Base-by-base conservation (phyloP, 2,113 vertebrate genomes). In the Noturus placidus region DNA sequence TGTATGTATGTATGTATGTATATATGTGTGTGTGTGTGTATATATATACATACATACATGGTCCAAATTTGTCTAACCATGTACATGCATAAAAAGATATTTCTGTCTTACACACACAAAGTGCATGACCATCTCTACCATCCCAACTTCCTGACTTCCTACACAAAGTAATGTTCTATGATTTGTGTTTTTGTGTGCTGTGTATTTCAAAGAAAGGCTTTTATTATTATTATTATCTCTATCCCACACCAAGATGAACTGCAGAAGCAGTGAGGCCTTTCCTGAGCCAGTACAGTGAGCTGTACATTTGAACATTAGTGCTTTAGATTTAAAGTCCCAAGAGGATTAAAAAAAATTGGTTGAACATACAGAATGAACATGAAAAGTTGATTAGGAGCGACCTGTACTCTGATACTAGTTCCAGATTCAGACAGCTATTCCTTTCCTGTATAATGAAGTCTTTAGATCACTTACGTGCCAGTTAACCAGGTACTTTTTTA, bases 191-290 rank as follows among this genome's bases (percentile, higher is more conserved):
- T 65, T 81, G 82, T 86, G 20, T 85, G 63, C 76, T 46, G 65
- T 61, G 84, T 72, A 19, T 79, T 79, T 83, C 91, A 91, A 93
- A 90, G 90, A 89, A 89, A 88, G 89, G 90, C 90, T 85, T 82
- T 56, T 61, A 3, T 52, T 52, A 52, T 52, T 70, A 35, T 35
- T 70, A 15, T 19, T 65, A 61, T 42, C 57, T 82, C 74, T 61
- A 76, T 56, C 77, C 82, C 59, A 67, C 76, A 87, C 63, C 86
- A 76, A 70, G 38, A 54, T 30, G 20, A 70, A 74, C 67, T 52
- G 67, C 81, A 42, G 5, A 82, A 88, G 19, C 74, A 81, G 63
- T 56, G 38, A 84, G 74, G 76, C 67, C 77, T 56, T 87, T 92
- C 89, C 85, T 74, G 88, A 50, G 69, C 19, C 91, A 61, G 91